Evolutionary conservation across 2,113 vertebrate genomes (phyloP), one percentile per base, ranked within the genome.

Genomic region (Epinephelus moara): DNA sequence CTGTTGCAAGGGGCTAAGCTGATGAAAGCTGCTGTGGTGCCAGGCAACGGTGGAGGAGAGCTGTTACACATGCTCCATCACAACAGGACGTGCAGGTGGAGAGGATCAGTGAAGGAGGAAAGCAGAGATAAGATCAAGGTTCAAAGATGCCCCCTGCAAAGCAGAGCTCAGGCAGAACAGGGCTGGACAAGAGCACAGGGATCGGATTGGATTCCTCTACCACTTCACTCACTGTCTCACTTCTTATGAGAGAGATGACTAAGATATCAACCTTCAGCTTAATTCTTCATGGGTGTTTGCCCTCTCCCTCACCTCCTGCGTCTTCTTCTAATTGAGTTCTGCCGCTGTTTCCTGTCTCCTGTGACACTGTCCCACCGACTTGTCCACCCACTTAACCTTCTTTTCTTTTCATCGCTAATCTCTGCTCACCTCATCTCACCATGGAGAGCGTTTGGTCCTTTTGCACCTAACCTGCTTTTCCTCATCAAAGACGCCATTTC

Each of bases 11-110:
- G 75, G 47, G 74, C 66, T 78, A 56, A 81, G 77, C 81, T 85
- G 86, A 92, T 80, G 78, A 86, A 92, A 88, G 77, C 78, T 55
- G 56, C 53, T 25, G 69, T 71, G 53, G 53, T 78, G 85, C 70
- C 81, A 77, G 70, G 64, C 78, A 80, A 59, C 55, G 57, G 75
- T 12, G 66, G 45, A 77, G 78, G 68, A 42, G 76, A 70, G 82
- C 70, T 71, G 76, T 79, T 79, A 57, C 70, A 79, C 70, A 60
- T 69, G 70, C 85, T 81, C 80, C 87, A 57, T 93, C 90, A 60
- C 91, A 69, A 82, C 88, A 75, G 92, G 85, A 78, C 53, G 30
- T 60, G 23, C 70, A 87, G 83, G 86, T 82, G 42, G 84, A 82
- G 87, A 78, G 83, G 88, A 85, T 89, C 78, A 81, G 86, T 49